A percentile compares a stretch with the other conserved stretches of the same genome.
phyloP scores from a whole-genome alignment of 2,113 vertebrate genomes.

The Lanius ludovicianus region DNA sequence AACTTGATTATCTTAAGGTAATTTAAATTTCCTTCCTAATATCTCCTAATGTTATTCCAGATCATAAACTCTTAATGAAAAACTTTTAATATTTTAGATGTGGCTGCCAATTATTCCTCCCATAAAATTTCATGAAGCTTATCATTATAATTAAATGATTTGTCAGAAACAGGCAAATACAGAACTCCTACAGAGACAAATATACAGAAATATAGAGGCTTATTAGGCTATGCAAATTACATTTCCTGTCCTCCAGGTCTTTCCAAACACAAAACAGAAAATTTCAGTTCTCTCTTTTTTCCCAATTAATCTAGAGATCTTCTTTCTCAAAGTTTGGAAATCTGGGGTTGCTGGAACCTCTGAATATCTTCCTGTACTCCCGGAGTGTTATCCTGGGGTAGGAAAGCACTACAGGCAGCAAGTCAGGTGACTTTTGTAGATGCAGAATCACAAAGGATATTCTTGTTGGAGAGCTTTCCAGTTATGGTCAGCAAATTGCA shows the following conservation, averaged over 20 bases:
- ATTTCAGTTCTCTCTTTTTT: background rate
- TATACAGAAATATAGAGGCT: background rate
- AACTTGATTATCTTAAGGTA: background rate
- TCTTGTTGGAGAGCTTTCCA: background rate
- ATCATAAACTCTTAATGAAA: background rate
- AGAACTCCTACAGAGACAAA: background rate
- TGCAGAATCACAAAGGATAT: background rate
- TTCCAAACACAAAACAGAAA: background rate
- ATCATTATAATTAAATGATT: background rate
- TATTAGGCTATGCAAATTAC: background rate
- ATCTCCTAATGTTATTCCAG: background rate
- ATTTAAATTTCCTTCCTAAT: background rate
- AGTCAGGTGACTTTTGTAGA: background rate
- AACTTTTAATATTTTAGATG: background rate
- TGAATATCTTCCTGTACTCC: background rate
- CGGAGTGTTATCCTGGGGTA: background rate
- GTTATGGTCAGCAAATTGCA: background rate
- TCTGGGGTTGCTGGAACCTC: background rate
- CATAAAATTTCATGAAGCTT: background rate
- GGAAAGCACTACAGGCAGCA: background rate
- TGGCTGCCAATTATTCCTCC: background rate
- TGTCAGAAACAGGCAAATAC: background rate
- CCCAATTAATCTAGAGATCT: background rate
- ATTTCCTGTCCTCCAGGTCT: background rate
- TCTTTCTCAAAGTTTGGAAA: background rate